Base-by-base conservation (phyloP, 2,797 vertebrate species). In the Myotis daubentonii region DNA sequence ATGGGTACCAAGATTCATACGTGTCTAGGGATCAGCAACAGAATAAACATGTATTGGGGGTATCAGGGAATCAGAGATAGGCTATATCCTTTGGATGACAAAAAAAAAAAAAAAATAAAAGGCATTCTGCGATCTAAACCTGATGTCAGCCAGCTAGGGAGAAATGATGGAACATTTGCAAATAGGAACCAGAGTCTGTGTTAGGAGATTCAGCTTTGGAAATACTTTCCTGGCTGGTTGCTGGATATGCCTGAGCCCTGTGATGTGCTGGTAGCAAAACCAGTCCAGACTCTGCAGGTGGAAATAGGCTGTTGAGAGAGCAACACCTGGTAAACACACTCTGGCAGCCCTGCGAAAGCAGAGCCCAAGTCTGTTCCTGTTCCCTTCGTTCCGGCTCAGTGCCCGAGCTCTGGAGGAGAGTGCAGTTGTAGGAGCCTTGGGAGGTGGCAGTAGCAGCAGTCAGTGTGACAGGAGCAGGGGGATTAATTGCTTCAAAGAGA, bases 161-260 rank as follows among this genome's bases (percentile, higher is more conserved):
- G 49, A 60, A 71, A 78, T 65, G 41, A 80, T 36, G 28, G 47
- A 11, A 44, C 3, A 41, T 78, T 80, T 62, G 30, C 65, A 86
- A 82, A 93, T 17, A 83, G 16, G 33, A 80, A 57, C 33, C 62
- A 74, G 41, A 87, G 44, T 87, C 75, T 44, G 13, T 75, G 6
- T 84, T 25, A 91, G 66, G 38, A 83, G 28, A 87, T 17, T 93
- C 87, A 70, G 41, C 65, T 60, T 68, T 36, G 36, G 74, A 65
- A 82, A 41, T 70, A 11, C 11, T 86, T 89, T 82, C n/a, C 44
- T 94, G 90, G 20, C 23, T 95, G 49, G 16, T 82, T 92, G 81
- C 80, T 93, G 51, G 23, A 12, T 87, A 44, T 72, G 93, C 93
- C 25, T 55, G 78, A 83, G 87, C 96, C 23, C 49, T 62, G 13